Conservation (phyloP, 2,888 invertebrate species). For the Tenthredo amoena region DNA sequence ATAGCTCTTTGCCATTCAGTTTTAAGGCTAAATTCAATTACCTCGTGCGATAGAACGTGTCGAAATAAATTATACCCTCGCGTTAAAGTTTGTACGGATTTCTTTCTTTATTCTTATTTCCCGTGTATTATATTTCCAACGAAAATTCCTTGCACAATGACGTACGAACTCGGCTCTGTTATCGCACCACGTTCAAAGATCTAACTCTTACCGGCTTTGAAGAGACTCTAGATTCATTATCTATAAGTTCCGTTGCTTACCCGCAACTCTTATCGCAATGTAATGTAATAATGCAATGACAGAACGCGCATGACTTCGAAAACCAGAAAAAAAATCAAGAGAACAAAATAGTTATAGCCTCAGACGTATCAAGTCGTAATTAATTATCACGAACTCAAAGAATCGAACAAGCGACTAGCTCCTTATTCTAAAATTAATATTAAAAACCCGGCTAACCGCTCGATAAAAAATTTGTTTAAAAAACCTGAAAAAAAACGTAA, state of each 20-base stretch:
- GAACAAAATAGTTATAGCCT: neutral
- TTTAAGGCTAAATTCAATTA: neutral
- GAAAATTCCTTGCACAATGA: conserved; percentile 20
- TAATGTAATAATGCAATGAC: neutral
- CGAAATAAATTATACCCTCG: neutral
- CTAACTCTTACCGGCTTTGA: conserved; percentile 13
- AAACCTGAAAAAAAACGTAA: neutral
- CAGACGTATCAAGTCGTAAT: neutral
- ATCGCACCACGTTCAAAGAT: conserved; percentile 2
- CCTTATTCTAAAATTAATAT: neutral
- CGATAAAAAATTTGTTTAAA: neutral
- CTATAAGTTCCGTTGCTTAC: neutral
- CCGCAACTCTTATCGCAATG: conserved; percentile 10
- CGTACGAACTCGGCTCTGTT: neutral
- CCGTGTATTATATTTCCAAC: neutral
- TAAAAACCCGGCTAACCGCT: neutral
- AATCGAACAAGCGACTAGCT: neutral
- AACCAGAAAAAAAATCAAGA: neutral
- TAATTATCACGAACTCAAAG: neutral
- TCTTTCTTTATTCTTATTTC: neutral
- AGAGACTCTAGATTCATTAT: conserved; percentile 14
- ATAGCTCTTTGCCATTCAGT: neutral
- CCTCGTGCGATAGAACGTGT: neutral
- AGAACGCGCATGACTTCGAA: neutral
- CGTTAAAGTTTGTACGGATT: neutral